A percentile compares a stretch with the other conserved stretches of the same genome.
These are phyloP conservation scores for Drosophila eugracilis DNA, from an alignment of 1,140 invertebrate genomes.

Conservation along the genomic window DNA sequence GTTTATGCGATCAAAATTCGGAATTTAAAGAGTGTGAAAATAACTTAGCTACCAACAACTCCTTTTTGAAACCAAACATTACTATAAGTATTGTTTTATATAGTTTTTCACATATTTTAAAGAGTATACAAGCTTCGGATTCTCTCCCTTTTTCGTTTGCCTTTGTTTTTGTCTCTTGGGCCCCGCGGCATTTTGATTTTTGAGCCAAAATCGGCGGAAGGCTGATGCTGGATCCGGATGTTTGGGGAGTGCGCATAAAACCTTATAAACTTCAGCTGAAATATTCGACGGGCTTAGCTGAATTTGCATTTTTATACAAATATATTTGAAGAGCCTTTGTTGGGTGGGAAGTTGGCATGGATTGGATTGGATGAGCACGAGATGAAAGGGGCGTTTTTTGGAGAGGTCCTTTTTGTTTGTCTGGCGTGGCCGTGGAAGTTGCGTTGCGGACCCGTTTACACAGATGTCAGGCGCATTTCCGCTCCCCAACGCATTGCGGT, in stretches of 20 bases:
- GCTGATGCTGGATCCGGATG: conserved; percentile 7
- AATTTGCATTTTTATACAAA: conserved; percentile 83
- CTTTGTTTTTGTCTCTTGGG: conserved; percentile 46
- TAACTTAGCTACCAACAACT: no score
- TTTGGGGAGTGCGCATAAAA: conserved; percentile 54
- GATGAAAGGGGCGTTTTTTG: conserved; percentile 17
- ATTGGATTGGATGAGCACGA: conserved; percentile 49
- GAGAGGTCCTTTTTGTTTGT: conserved; percentile 58
- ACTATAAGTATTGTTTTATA: neutral
- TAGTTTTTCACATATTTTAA: neutral
- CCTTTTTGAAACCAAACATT: no score
- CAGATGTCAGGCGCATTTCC: conserved; percentile 68
- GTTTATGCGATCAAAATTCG: no score
- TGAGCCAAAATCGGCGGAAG: conserved; percentile 65
- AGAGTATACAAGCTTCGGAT: neutral
- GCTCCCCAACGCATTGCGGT: conserved; percentile 43
- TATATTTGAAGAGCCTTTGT: conserved; percentile 78
- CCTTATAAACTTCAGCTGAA: conserved; percentile 68
- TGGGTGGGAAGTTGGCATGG: conserved; percentile 14
- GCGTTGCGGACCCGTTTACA: conserved; percentile 34
- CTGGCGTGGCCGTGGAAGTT: conserved; percentile 26
- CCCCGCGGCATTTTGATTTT: conserved; percentile 73
- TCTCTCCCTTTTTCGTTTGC: neutral
- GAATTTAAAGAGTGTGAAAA: no score
- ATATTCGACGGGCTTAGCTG: conserved; percentile 81